Base-by-base conservation (phyloP, 2,888 invertebrate species). In the Eulithis prunata region DNA sequence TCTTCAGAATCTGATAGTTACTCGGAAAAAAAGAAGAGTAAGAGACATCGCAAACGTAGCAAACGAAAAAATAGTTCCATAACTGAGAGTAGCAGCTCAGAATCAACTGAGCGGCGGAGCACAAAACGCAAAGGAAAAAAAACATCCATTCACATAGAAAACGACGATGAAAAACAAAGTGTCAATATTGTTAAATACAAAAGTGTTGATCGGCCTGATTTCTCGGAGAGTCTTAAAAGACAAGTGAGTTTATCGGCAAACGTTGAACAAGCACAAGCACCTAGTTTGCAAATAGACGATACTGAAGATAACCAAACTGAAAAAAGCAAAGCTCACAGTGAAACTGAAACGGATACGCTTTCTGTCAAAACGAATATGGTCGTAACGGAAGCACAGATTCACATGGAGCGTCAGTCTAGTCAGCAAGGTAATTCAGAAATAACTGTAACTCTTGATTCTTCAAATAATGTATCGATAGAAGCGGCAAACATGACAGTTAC, bases 331-430 rank as follows among this genome's bases (percentile, higher is more conserved):
- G 79, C 82, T 21, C 84, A 83, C 8, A 94, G 91, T 83, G 93
- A 90, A 83, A 93, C 87, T 58, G 93, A 93, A 82, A 92, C 91
- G 0, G 93, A 93, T 70, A 91, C 90, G 6, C 72, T 90, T 66
- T 93, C 93, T 32, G 84, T 93, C 5, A 90, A 93, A 79, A 91
- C 93, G 4, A 93, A 92, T 70, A 91, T 91, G 88, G 84, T 93
- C 53, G 87, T 90, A 57, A 93, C 94, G 8, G 94, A 94, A 87
- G 94, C 93, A 32, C 91, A 93, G 84, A 90, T 94, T 70, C 94
- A 94, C 65, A 89, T 92, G 85, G 90, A 93, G 76, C 86, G 90
- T 61, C 87, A 92, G 71, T 85, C 87, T 10, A 87, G 84, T 74
- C 82, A 91, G 73, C 87, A 88, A 61, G 90, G 89, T 13, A 91